Evolutionary conservation across 1,140 invertebrate genomes (phyloP).

Genomic region (Ostrea denselamellosa): DNA sequence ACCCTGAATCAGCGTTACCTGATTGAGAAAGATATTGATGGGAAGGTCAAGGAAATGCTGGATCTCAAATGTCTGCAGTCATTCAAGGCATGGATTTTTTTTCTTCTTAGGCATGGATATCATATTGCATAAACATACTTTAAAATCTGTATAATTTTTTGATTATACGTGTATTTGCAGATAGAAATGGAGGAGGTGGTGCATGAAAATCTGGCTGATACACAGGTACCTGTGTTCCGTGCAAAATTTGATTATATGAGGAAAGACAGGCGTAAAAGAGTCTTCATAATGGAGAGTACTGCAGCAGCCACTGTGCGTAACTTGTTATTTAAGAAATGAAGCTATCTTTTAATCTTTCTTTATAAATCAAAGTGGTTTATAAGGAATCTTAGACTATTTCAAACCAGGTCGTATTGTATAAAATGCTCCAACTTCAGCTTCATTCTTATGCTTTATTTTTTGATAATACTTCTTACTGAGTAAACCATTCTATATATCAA

Average conservation of each 20-base stretch:
- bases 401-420: too few relatives aligned
- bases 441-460: too few relatives aligned
- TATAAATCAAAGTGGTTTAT: too few relatives aligned
- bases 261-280: slow-evolving; percentile 65
- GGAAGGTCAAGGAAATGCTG: slow-evolving; percentile 56
- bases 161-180: background rate
- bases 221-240: slow-evolving; percentile 51
- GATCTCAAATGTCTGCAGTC: slow-evolving; percentile 64
- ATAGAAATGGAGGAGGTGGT: slow-evolving; percentile 18
- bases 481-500: too few relatives aligned
- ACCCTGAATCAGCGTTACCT: slow-evolving; percentile 67
- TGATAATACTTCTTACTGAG: too few relatives aligned
- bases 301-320: slow-evolving; percentile 60
- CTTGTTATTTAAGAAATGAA: too few relatives aligned
- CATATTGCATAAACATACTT: background rate
- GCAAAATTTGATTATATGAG: slow-evolving; percentile 69
- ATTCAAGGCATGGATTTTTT: background rate
- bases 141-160: too few relatives aligned
- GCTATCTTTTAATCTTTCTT: too few relatives aligned
- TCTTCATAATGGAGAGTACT: slow-evolving; percentile 68
- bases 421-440: too few relatives aligned
- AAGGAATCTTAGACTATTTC: too few relatives aligned
- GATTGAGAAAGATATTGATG: slow-evolving; percentile 69
- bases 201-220: slow-evolving; percentile 47
- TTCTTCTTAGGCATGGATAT: background rate